Base-by-base conservation (phyloP, 2,888 invertebrate species). In the Cenopis cana region DNA sequence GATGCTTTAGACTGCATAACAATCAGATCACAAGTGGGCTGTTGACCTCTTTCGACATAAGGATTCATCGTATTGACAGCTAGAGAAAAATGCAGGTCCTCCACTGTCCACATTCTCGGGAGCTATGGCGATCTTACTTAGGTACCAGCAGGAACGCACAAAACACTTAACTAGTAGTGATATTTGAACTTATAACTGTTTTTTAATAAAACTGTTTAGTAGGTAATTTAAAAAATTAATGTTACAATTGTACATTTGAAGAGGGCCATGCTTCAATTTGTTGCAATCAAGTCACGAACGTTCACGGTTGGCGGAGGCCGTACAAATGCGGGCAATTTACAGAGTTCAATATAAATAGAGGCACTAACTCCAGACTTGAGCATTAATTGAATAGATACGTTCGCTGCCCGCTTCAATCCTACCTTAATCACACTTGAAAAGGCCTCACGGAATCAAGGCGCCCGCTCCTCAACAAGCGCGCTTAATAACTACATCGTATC, bases 311-410 rank as follows among this genome's bases (percentile, higher is more conserved):
- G 78, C 75, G 74, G 71, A 81, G 79, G 79, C 79, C 82, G 80
- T 84, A 86, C 86, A 87, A 90, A 89, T 89, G 88, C 82, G 79
- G 82, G 81, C 84, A 89, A 90, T 91, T 89, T 86, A 84, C 82
- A 82, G 79, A 81, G 81, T 83, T 89, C 89, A 85, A 86, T 89
- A 88, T 89, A 90, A 88, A 91, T 89, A 85, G 85, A 86, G 83
- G 82, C 78, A 82, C 83, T 82, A 80, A 80, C 79, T 84, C 78
- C 83, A 82, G 87, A 83, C 84, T 86, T 81, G 81, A 80, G 83
- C 79, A 88, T 90, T 93, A 93, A 93, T 93, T 93, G 90, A 91
- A 93, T 93, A 89, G 91, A 91, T 91, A 91, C 90, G 89, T 89
- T 85, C 85, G 87, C 83, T 87, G 83, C 85, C 85, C 85, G 87